Evolutionary conservation across 1,140 invertebrate species (phyloP).

Genomic region (Calliopsis andreniformis): DNA sequence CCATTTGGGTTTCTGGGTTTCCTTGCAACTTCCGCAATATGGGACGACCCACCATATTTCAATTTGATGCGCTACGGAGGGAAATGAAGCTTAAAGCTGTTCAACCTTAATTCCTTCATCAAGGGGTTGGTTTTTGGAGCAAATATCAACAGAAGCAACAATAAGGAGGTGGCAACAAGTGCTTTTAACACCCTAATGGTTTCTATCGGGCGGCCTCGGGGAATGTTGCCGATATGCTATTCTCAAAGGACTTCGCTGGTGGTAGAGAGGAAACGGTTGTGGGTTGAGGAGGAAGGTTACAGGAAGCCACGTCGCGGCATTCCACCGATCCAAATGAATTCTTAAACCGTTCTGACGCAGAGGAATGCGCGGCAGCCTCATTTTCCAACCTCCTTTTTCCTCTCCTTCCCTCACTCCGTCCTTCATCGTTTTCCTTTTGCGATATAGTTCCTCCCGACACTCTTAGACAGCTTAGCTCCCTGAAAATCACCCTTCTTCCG

Average conservation of each 20-base stretch:
- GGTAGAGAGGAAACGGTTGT: constrained; percentile 15
- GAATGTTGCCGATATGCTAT: constrained; percentile 35
- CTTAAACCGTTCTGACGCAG: constrained; percentile 44
- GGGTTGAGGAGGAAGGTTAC: constrained; percentile 10
- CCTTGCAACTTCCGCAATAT: background rate
- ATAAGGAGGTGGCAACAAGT: constrained; percentile 61
- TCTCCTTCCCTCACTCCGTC: background rate
- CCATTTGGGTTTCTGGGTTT: background rate
- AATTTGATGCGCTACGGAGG: too few species aligned
- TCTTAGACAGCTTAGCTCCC: constrained; percentile 14
- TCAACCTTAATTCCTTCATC: too few species aligned
- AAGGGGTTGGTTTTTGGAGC: background rate
- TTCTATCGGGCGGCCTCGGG: constrained; percentile 36
- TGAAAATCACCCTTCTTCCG: constrained; percentile 35
- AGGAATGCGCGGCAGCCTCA: constrained; percentile 35
- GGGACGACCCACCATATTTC: too few species aligned
- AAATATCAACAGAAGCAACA: constrained; percentile 52
- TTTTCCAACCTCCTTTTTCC: constrained; percentile 12
- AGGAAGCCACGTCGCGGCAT: constrained; percentile 24
- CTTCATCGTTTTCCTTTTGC: background rate
- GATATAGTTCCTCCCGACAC: constrained; percentile 13
- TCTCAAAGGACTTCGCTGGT: constrained; percentile 40
- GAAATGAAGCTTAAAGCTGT: too few species aligned
- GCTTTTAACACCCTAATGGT: constrained; percentile 58
- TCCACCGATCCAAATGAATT: constrained; percentile 57